Base-by-base conservation (phyloP, 2,888 invertebrate species). In the Nymphalis polychloros region DNA sequence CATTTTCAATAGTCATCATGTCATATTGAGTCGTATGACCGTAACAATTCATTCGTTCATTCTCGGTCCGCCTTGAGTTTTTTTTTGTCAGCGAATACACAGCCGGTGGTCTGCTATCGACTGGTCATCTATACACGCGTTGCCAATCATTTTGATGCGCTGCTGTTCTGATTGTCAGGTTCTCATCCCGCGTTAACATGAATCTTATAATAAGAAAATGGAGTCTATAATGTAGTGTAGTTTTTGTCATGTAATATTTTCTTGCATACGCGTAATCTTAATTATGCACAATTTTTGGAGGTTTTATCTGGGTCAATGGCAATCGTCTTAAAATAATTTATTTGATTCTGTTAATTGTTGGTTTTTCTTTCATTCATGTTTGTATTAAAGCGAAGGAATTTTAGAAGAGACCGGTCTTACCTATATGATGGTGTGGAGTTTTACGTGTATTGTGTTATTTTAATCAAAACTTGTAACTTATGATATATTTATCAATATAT, bases 61-160 rank as follows among this genome's bases (percentile, higher is more conserved):
- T 49, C n/a, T 27, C 46, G 35, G 35, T 31, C 41, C 23, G 23
- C 31, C 41, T 64, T 49, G 61, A 64, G 35, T 61, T 68, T 68
- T 69, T 68, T 69, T 69, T 69, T 62, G 64, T 55, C 50, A 55
- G 27, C 20, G 19, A 20, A 41, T 41, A 8, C 49, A 6, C 47
- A 31, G 49, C 55, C 50, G 71, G 74, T 72, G 65, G 75, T 70
- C 67, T 63, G 59, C 72, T 50, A 67, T 60, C 72, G 71, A 60
- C 53, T 48, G 63, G 63, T 64, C 63, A 68, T 67, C 57, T 59
- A 69, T 65, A 74, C 74, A 69, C 52, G 67, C 72, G 73, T 75
- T 72, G 64, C 76, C 64, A 78, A 78, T 76, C 71, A 69, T 35
- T 78, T 75, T 67, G 78, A 73, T 57, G 60, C 73, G 74, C 73